These are phyloP conservation scores for Phalacrocorax pelagicus DNA, from an alignment of 2,113 vertebrate species.

Conservation along the genomic window DNA sequence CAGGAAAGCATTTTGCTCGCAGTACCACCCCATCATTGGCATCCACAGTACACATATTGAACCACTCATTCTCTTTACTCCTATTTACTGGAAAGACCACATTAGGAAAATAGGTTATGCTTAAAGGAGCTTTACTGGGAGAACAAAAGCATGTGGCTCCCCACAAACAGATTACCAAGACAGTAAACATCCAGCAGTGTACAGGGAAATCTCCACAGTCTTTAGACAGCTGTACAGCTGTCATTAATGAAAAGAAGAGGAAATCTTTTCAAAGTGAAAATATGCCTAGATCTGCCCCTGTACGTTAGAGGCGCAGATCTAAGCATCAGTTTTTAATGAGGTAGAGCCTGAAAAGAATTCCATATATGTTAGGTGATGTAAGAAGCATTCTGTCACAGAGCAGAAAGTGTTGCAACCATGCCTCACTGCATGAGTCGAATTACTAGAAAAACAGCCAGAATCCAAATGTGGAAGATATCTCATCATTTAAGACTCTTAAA, in stretches of 20 bases:
- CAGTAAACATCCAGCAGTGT: background rate
- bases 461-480: background rate
- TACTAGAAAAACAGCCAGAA: constrained; percentile 8
- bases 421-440: background rate
- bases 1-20: background rate
- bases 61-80: background rate
- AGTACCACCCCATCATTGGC: background rate
- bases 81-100: background rate
- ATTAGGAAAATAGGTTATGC: background rate
- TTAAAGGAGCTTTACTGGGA: background rate
- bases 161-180: background rate
- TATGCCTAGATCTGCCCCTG: constrained; percentile 39
- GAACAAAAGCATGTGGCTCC: background rate
- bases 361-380: constrained; percentile 40
- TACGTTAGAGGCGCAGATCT: constrained; percentile 32
- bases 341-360: constrained; percentile 39
- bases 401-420: constrained; percentile 48
- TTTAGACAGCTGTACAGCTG: constrained; percentile 25
- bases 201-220: background rate
- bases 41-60: background rate
- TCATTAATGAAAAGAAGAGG: constrained; percentile 46
- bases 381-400: constrained; percentile 34
- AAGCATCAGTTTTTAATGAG: constrained; percentile 37
- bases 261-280: constrained; percentile 52
- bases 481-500: background rate